Base-by-base conservation (phyloP, 2,888 invertebrate species). In the Latheticus oryzae region DNA sequence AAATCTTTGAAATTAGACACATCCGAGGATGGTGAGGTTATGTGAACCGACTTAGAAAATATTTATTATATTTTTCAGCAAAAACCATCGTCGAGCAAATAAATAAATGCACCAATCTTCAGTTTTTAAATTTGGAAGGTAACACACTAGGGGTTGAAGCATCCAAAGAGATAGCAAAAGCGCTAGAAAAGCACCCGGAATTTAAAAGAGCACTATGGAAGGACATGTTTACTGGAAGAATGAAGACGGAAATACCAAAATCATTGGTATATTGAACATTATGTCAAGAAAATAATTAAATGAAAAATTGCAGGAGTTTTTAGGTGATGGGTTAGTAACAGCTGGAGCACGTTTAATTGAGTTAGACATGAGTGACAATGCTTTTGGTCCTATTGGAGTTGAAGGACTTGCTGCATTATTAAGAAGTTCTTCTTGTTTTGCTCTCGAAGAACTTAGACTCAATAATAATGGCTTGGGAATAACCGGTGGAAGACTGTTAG, bases 401-500 rank as follows among this genome's bases (percentile, higher is more conserved):
- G 85, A 90, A 64, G 96, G 95, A 0, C 81, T 98, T 5, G 90
- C 91, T 0, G 86, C 88, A 8, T 81, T 98, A 11, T 79, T 99
- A 24, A 85, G 87, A 63, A 95, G 95, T 30, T 85, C 89, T 0
- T 87, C 91, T 0, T 97, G 97, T 76, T 93, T 87, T 69, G 86
- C 90, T 1, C 79, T 99, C 13, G 84, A 91, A 80, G 89, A 89
- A 70, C 80, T 99, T 0, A 84, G 89, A 24, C 80, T 99, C 0
- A 96, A 97, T 76, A 99, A 99, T 78, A 97, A 96, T 74, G 98
- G 98, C 0, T 82, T 98, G 4, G 98, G 98, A 2, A 91, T 93
- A 47, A 86, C 87, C 0, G 98, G 97, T 4, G 97, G 93, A 1
- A 86, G 83, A 77, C 83, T 95, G 77, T 78, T 97, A 8, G 91